phyloP scores from a whole-genome alignment of 2,888 invertebrate genomes.

The Xylota segnis region DNA sequence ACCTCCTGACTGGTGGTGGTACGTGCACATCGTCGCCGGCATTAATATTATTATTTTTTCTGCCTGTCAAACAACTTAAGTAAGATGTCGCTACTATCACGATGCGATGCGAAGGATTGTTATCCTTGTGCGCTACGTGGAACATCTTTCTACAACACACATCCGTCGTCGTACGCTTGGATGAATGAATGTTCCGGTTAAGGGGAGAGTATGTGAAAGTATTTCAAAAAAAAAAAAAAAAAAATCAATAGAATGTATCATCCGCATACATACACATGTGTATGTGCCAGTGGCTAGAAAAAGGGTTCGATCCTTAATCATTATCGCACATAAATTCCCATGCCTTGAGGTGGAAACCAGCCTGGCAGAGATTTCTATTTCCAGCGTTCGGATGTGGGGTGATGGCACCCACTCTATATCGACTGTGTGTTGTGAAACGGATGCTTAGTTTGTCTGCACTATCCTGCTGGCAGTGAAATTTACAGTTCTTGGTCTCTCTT shows the following conservation, averaged over 20 bases:
- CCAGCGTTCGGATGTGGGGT: not conserved
- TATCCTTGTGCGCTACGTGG: conserved; percentile 21
- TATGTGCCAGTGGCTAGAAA: conserved; percentile 28
- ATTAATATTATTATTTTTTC: conserved; percentile 73
- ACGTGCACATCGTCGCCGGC: conserved; percentile 51
- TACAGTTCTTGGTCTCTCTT: conserved; percentile 16
- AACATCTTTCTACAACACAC: conserved; percentile 17
- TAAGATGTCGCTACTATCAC: conserved; percentile 58
- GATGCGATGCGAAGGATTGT: conserved; percentile 34
- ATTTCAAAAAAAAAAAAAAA: conserved; percentile 13
- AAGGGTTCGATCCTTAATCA: conserved; percentile 66
- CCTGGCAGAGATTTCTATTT: conserved; percentile 55
- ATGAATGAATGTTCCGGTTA: conserved; percentile 25
- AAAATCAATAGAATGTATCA: conserved; percentile 20
- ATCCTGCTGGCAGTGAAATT: conserved; percentile 17
- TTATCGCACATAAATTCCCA: conserved; percentile 61
- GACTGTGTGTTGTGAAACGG: conserved; percentile 5
- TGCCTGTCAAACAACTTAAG: conserved; percentile 70
- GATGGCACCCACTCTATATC: not conserved
- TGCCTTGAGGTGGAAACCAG: conserved; percentile 47
- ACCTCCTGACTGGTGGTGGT: conserved; percentile 26
- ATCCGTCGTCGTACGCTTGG: conserved; percentile 6
- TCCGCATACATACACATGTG: conserved; percentile 7
- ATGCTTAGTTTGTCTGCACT: conserved; percentile 2
- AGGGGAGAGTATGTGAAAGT: not conserved